These are phyloP conservation scores for Coracopsis vasa DNA, from an alignment of 2,113 vertebrate genomes.

Conservation along the genomic window DNA sequence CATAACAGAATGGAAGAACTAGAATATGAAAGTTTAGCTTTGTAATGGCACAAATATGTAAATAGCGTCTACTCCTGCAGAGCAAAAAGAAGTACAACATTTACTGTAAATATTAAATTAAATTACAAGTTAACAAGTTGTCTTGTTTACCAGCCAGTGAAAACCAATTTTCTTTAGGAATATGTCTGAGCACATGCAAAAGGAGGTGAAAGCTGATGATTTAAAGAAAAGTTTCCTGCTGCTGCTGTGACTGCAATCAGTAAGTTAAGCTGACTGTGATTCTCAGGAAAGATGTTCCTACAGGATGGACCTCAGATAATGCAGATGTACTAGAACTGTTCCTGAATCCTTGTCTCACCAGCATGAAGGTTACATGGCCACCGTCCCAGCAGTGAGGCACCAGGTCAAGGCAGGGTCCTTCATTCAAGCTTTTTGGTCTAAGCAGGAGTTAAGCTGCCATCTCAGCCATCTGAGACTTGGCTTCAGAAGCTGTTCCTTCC, in stretches of 20 bases:
- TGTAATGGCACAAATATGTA: background rate
- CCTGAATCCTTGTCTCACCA: background rate
- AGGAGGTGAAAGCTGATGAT: background rate
- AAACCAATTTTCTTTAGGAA: background rate
- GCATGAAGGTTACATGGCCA: accelerated
- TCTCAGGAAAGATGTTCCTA: background rate
- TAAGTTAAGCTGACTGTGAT: background rate
- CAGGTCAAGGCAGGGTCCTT: background rate
- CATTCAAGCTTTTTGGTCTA: background rate
- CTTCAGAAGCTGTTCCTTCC: background rate
- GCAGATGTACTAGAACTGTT: background rate
- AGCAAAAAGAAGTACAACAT: background rate
- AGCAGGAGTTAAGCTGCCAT: background rate
- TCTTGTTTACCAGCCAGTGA: background rate
- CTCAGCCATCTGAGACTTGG: background rate
- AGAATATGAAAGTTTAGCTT: background rate
- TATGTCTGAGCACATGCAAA: background rate
- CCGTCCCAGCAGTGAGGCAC: background rate
- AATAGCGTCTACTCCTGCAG: background rate
- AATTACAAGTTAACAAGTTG: background rate
- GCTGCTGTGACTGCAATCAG: background rate
- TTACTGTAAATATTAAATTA: background rate
- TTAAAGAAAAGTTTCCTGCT: background rate
- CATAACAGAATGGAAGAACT: background rate
- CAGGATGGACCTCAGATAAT: accelerated